A percentile compares a stretch with the other conserved stretches of the same genome.
phyloP scores from a whole-genome alignment of 1,140 invertebrate species.

The Atta cephalotes region DNA sequence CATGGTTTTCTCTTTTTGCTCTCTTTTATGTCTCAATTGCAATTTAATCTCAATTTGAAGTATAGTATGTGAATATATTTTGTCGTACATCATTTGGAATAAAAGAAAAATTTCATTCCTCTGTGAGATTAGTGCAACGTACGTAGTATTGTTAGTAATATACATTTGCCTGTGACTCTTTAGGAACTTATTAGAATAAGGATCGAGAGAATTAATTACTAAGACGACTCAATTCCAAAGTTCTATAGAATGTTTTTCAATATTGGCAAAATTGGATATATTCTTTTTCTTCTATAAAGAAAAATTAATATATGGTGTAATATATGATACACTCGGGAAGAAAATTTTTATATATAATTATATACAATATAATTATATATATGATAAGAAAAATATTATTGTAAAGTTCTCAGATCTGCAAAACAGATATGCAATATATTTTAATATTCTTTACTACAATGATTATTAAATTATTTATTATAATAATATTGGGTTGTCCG shows the following conservation, averaged over 20 bases:
- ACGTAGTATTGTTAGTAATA: background rate
- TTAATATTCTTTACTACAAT: background rate
- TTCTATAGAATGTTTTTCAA: no score
- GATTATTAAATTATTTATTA: background rate
- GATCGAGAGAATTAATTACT: background rate
- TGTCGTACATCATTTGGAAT: background rate
- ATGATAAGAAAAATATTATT: background rate
- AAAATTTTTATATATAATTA: no score
- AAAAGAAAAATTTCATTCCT: slow-evolving; percentile 1
- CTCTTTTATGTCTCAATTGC: background rate
- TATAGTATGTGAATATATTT: background rate
- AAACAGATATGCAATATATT: background rate
- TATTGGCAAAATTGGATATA: no score
- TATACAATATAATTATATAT: no score
- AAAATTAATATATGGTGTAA: no score
- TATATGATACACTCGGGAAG: no score
- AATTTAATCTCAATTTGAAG: background rate
- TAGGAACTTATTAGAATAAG: slow-evolving; percentile 21
- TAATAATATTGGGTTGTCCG: background rate
- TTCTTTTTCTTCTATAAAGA: no score
- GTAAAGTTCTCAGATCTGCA: background rate
- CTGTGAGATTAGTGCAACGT: background rate
- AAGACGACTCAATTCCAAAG: background rate
- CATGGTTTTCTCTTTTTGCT: background rate
- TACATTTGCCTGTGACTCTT: slow-evolving; percentile 11